phyloP scores from a whole-genome alignment of 2,888 invertebrate species.

The Parnassius smintheus region DNA sequence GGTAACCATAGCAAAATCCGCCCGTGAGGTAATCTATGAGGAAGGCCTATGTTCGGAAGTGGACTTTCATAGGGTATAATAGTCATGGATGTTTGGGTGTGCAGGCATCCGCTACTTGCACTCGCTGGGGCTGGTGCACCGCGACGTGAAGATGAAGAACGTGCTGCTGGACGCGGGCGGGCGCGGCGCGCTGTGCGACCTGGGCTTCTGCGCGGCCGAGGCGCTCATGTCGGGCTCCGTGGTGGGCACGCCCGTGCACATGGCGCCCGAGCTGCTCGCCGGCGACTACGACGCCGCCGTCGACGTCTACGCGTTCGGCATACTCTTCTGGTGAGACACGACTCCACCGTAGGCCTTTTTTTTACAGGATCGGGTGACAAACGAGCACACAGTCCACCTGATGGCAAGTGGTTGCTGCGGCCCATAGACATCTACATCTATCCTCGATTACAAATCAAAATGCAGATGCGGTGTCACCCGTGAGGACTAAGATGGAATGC shows the following conservation, averaged over 20 bases:
- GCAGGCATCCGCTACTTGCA: slow-evolving; percentile 91
- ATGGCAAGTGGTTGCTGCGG: no score
- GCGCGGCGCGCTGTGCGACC: slow-evolving; percentile 91
- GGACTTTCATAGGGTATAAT: no score
- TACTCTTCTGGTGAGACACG: slow-evolving; percentile 86
- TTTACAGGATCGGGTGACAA: no score
- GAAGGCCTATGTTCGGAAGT: no score
- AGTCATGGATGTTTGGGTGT: no score
- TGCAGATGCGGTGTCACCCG: no score
- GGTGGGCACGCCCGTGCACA: slow-evolving; percentile 92
- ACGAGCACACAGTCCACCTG: no score
- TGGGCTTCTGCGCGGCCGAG: slow-evolving; percentile 94
- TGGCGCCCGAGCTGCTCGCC: slow-evolving; percentile 93
- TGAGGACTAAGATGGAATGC: no score
- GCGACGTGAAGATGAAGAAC: slow-evolving; percentile 95
- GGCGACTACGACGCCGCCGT: slow-evolving; percentile 91
- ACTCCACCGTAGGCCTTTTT: not conserved
- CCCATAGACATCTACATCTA: no score
- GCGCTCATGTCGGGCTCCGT: slow-evolving; percentile 95
- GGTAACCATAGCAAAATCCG: no score
- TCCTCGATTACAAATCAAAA: no score
- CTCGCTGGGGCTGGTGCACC: slow-evolving; percentile 92
- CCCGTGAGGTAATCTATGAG: no score
- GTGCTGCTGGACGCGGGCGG: slow-evolving; percentile 88
- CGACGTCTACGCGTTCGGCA: slow-evolving; percentile 94